These are phyloP conservation scores for Caligus rogercresseyi DNA, from an alignment of 1,140 invertebrate species.

Conservation along the genomic window DNA sequence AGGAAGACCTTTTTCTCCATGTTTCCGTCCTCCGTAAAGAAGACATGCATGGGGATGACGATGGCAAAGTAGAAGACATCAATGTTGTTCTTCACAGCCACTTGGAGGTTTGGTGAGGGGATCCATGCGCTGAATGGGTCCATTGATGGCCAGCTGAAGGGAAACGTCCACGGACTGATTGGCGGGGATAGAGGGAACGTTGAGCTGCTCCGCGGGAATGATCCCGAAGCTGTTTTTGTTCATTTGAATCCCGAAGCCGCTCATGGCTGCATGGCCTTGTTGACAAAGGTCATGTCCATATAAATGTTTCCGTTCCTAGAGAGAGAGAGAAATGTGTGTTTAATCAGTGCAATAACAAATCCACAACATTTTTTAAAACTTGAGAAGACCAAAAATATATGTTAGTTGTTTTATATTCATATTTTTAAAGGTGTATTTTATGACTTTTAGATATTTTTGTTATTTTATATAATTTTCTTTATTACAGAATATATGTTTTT, in stretches of 20 bases:
- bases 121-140: slow-evolving; percentile 92
- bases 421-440: too few species aligned
- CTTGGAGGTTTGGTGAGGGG: slow-evolving; percentile 87
- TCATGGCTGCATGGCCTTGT: slow-evolving; percentile 98
- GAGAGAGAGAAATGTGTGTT: slow-evolving; percentile 22
- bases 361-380: too few species aligned
- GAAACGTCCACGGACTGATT: slow-evolving; percentile 42
- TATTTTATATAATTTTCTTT: too few species aligned
- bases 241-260: slow-evolving; percentile 87
- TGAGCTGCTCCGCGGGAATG: slow-evolving; percentile 57
- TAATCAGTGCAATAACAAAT: too few species aligned
- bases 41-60: slow-evolving; percentile 74
- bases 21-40: slow-evolving; percentile 89
- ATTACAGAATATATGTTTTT: too few species aligned
- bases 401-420: too few species aligned
- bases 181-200: slow-evolving; percentile 34
- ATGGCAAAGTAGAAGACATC: slow-evolving; percentile 97
- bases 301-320: slow-evolving; percentile 57
- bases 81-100: slow-evolving; percentile 96
- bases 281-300: slow-evolving; percentile 93
- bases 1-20: slow-evolving; percentile 95
- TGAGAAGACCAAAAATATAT: too few species aligned
- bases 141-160: slow-evolving; percentile 56
- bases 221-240: slow-evolving; percentile 99
- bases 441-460: too few species aligned